Evolutionary conservation across 2,113 vertebrate species (phyloP).

Genomic region (Datnioides undecimradiatus): DNA sequence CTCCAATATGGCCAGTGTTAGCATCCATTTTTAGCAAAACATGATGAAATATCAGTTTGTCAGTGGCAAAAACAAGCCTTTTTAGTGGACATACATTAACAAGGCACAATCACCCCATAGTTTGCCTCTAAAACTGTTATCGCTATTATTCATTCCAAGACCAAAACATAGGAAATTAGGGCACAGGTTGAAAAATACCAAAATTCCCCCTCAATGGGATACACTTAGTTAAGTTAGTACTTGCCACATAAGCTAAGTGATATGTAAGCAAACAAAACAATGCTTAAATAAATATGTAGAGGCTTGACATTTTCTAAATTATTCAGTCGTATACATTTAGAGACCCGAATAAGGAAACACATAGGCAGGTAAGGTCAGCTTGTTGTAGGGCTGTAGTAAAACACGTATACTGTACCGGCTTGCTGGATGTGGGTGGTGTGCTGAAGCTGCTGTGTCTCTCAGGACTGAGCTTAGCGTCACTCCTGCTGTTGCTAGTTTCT

Average conservation of each 20-base stretch:
- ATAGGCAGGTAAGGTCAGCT: not conserved
- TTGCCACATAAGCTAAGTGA: constrained; percentile 7
- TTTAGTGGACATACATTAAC: no score
- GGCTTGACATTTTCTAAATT: not conserved
- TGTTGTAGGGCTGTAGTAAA: not conserved
- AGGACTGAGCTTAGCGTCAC: constrained; percentile 10
- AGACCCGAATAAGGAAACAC: not conserved
- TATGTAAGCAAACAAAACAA: not conserved
- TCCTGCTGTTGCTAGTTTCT: constrained; percentile 32
- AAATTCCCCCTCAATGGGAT: not conserved
- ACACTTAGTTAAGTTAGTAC: not conserved
- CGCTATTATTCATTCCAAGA: no score
- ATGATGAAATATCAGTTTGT: no score
- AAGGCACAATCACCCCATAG: no score
- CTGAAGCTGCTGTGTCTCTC: constrained; percentile 61
- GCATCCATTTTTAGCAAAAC: no score
- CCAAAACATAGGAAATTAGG: no score
- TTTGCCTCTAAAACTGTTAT: no score
- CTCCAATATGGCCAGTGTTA: no score
- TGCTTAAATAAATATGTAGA: not conserved
- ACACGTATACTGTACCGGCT: constrained; percentile 69
- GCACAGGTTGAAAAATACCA: no score
- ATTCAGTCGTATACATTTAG: not conserved
- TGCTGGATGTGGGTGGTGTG: constrained; percentile 60
- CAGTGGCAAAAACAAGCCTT: no score